These are phyloP conservation scores for Mormoops blainvillei DNA, from an alignment of 2,113 vertebrate genomes.

Conservation along the genomic window DNA sequence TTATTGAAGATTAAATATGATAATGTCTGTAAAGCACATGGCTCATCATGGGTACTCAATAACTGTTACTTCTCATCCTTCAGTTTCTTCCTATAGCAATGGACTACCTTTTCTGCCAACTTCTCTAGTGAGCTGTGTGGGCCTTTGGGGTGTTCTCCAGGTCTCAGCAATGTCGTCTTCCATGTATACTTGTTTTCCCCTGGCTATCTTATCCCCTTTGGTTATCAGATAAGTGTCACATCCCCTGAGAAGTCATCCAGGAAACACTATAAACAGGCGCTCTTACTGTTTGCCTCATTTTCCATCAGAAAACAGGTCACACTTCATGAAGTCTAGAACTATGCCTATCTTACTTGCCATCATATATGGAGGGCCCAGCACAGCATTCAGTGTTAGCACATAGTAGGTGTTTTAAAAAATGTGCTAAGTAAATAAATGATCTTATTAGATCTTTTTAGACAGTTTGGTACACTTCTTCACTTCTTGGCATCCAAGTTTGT, in stretches of 20 bases:
- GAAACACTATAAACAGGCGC: not conserved
- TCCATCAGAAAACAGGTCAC: not conserved
- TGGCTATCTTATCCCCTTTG: not conserved
- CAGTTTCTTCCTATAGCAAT: not conserved
- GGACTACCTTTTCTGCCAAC: not conserved
- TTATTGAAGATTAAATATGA: not conserved
- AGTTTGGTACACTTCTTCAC: not conserved
- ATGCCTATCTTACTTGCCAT: not conserved
- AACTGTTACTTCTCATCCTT: not conserved
- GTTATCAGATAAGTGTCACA: not conserved
- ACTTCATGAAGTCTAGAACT: not conserved
- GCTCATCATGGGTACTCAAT: not conserved
- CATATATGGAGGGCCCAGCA: not conserved
- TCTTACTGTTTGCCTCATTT: not conserved
- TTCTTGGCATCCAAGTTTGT: not conserved
- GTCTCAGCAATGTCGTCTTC: not conserved
- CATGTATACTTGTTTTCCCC: not conserved
- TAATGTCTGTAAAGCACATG: not conserved
- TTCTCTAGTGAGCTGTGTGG: not conserved
- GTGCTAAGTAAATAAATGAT: not conserved
- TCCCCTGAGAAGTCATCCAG: not conserved
- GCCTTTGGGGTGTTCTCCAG: not conserved
- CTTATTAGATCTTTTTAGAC: not conserved
- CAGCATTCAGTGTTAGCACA: not conserved
- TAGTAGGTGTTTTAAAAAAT: not conserved